Evolutionary conservation across 2,888 invertebrate species (phyloP), one percentile per base, ranked within the genome.

Genomic region (Drosophila stalkeri): DNA sequence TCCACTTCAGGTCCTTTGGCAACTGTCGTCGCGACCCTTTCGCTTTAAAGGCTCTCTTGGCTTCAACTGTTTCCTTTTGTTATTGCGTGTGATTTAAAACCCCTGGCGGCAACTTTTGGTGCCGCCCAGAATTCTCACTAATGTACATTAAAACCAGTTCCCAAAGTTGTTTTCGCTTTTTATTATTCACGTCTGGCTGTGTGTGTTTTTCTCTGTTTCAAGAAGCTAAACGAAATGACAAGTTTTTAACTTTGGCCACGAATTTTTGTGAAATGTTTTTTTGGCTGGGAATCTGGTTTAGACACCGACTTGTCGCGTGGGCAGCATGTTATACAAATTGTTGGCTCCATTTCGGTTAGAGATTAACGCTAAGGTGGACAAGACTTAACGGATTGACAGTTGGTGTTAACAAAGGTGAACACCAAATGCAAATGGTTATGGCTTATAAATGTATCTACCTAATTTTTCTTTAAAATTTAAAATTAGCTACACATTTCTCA

Each of bases 211-310:
- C 20, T 47, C 51, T 64, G 47, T 66, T 66, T 79, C 33, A 57
- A 59, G 67, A 85, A 82, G 83, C 83, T 87, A 84, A 84, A 72
- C 82, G 74, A 70, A 82, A 85, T 82, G 87, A 87, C 87, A 87
- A 85, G 87, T 80, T 84, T 85, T 82, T 75, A 82, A 71, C 75
- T 41, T 81, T 81, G 61, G 62, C 68, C 67, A 71, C 62, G 64
- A 69, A 75, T 57, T 74, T 55, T 70, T 64, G 47, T 44, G 61
- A 64, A 49, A 39, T 71, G 54, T 64, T 59, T 63, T 20, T 39
- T 6, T 7, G 47, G 20, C 61, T 66, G 63, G 27, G 54, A 74
- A 64, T 71, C 75, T 63, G 75, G 60, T 61, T 77, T 55, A 55
- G 52, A 57, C 39, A 41, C 74, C 64, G 37, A 70, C 44, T 61